These are phyloP conservation scores for Callyntrura guangdongensis DNA, from an alignment of 2,888 invertebrate species.

Conservation along the genomic window DNA sequence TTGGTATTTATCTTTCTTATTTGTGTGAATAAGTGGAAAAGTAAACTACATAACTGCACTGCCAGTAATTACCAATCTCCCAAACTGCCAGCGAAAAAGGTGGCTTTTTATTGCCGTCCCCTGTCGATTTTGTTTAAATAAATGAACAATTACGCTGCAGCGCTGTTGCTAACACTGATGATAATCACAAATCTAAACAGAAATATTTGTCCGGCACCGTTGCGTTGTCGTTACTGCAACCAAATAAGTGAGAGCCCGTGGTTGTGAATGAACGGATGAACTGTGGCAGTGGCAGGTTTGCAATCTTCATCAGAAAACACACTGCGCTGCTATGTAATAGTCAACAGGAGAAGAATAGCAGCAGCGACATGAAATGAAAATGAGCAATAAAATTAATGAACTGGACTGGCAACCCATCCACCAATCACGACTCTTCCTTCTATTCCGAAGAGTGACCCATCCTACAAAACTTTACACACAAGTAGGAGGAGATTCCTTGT, in stretches of 20 bases:
- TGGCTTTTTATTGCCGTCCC: not conserved
- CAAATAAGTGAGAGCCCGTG: too few relatives aligned
- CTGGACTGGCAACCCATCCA: constrained; percentile 5
- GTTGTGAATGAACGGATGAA: not conserved
- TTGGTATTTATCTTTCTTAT: too few relatives aligned
- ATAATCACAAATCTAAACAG: too few relatives aligned
- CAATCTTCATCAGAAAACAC: not conserved
- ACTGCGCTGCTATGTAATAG: not conserved
- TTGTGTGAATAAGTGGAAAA: not conserved
- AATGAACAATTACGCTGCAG: too few relatives aligned
- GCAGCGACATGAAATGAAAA: not conserved
- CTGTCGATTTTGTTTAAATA: not conserved
- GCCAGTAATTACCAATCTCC: too few relatives aligned
- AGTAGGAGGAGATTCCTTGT: constrained; percentile 43
- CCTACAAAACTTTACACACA: constrained; percentile 35
- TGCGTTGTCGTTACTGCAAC: not conserved
- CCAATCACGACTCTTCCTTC: constrained; percentile 26
- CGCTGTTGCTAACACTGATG: too few relatives aligned
- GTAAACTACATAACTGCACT: constrained; percentile 7
- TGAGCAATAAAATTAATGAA: constrained; percentile 32
- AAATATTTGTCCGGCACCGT: too few relatives aligned
- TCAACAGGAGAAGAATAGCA: constrained; percentile 5
- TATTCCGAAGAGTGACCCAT: constrained; percentile 50
- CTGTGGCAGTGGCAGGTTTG: not conserved
- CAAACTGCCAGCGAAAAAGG: not conserved